Evolutionary conservation across 2,888 invertebrate genomes (phyloP), one percentile per base, ranked within the genome.

Genomic region (Aporophyla lueneburgensis): DNA sequence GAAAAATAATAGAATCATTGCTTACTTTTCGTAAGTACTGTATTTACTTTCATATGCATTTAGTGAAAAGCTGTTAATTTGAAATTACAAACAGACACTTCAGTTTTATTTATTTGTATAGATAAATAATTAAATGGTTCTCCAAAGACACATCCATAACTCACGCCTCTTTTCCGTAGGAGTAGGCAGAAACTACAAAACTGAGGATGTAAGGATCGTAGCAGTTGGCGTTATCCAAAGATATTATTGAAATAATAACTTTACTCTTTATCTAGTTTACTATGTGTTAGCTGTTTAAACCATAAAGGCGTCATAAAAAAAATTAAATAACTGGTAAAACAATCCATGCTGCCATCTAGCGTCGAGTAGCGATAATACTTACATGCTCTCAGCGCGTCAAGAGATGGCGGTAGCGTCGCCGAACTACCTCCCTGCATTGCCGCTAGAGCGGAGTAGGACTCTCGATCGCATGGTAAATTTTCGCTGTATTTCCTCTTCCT

Each of bases 311-410:
- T 27, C n/a, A 16, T 24, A 49, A 21, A 49, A 49, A 73, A 58
- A 56, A 16, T 12, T 14, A n/a, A 12, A 14, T 14, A 43, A 49
- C 33, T n/a, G 19, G 10, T 1, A 33, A 63, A 62, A 49, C 16
- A 49, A 65, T 58, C 21, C n/a, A 76, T 84, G 59, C 65, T 84
- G 95, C 91, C 94, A 94, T 89, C 96, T 95, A 92, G 85, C 86
- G 91, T 78, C 87, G 91, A 95, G 90, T 96, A 95, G 96, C 88
- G 27, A 62, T 67, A 92, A 88, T 93, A 96, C 96, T 96, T 92
- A 96, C 96, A 96, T 93, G 96, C 96, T 89, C 96, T 94, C 49
- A 96, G 91, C 40, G 96, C 96, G 88, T 96, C 96, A 72, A 96
- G 94, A 93, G 96, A 96, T 93, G 96, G 96, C 94, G 96, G 96